These are phyloP conservation scores for Coracias cyanogaster DNA, from an alignment of 2,797 vertebrate species.

Conservation along the genomic window DNA sequence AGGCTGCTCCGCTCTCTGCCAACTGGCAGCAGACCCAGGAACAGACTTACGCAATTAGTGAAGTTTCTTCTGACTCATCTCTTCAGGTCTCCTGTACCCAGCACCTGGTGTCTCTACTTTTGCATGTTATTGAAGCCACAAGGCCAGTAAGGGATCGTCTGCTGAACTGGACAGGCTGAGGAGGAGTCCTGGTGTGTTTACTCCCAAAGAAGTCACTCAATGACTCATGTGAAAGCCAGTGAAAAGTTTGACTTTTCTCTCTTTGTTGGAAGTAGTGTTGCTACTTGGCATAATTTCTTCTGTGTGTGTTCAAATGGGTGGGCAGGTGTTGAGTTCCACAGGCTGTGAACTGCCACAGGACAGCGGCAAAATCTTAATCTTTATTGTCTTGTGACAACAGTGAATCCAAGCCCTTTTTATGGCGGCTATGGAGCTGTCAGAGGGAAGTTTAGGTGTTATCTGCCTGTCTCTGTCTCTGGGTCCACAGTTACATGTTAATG, in stretches of 20 bases:
- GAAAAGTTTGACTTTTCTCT: background rate
- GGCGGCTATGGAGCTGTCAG: background rate
- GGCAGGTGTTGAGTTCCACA: background rate
- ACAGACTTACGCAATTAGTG: background rate
- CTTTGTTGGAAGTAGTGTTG: background rate
- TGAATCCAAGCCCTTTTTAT: background rate
- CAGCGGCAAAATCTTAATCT: background rate
- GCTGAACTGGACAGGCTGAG: background rate
- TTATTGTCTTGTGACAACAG: background rate
- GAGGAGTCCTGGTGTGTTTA: background rate
- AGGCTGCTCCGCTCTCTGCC: background rate
- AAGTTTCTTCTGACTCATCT: constrained; percentile 5
- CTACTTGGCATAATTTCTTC: background rate
- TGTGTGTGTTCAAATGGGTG: background rate
- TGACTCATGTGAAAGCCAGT: background rate
- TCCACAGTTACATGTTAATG: background rate
- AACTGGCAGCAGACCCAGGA: constrained; percentile 26
- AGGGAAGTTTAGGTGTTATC: background rate
- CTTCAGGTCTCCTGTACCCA: background rate
- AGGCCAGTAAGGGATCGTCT: background rate
- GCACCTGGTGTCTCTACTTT: background rate
- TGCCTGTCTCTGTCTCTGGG: background rate
- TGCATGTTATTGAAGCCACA: background rate
- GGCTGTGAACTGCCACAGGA: background rate
- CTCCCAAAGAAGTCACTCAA: background rate